Evolutionary conservation across 2,888 invertebrate species (phyloP), one percentile per base, ranked within the genome.

Genomic region (Dorcus parallelipipedus): DNA sequence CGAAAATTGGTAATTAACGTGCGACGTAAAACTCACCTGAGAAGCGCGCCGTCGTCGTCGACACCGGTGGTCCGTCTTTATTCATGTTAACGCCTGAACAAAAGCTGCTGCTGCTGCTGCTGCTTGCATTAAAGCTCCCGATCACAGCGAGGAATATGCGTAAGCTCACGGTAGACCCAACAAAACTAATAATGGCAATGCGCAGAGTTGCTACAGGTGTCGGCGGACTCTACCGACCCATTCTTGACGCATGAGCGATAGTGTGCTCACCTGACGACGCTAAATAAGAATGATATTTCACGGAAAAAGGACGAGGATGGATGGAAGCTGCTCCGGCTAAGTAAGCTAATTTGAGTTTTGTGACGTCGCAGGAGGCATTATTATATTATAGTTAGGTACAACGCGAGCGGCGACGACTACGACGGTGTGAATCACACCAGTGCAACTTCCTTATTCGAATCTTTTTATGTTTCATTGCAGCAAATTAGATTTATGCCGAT

Each of bases 161-260:
- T 45, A 45, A 45, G 45, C 45, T 45, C 14, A 45, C 45, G 45
- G 45, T 45, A 45, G 45, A 53, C 43, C 26, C 33, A 43, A 45
- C 53, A 26, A 53, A 45, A 53, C 45, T 33, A 52, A 42, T 45
- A 45, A 43, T 57, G 62, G 59, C 54, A 54, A 56, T 56, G 59
- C 57, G 59, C 54, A 50, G 53, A 60, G 53, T 58, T 53, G 62
- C 60, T 63, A 60, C 62, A 63, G 62, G 60, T 60, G 62, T 63
- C 60, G 60, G 56, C 56, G 58, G 55, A 48, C 52, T 50, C 54
- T 63, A 60, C 58, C 62, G 60, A 60, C 62, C 60, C 60, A 58
- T 54, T 56, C 55, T 54, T 49, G 54, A 60, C 62, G 62, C 62
- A 63, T 60, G 62, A 55, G 58, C 62, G 26, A 45, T 45, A 45